Percentiles rank a stretch among this genome's conserved stretches.
These are phyloP conservation scores for Chelidonichthys spinosus DNA, from an alignment of 2,797 vertebrate genomes.

Conservation along the genomic window DNA sequence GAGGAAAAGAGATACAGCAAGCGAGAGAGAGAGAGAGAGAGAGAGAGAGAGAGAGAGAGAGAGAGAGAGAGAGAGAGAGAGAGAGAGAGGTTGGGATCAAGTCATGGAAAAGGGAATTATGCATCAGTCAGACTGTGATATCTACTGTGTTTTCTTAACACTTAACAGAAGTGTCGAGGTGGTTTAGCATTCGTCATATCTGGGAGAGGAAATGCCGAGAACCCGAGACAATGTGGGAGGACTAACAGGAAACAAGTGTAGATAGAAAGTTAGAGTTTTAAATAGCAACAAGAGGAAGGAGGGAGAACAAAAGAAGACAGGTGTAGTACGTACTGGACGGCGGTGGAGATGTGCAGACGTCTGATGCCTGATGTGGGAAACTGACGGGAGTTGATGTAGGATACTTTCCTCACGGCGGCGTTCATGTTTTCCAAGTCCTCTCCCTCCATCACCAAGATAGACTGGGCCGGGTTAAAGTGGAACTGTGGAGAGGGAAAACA, in stretches of 20 bases:
- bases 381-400: slow-evolving; percentile 97
- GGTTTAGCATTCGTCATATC: slow-evolving; percentile 24
- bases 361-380: slow-evolving; percentile 92
- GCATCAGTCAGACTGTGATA: slow-evolving; percentile 49
- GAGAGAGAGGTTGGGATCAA: slow-evolving; percentile 30
- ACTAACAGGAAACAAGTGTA: neutral
- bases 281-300: neutral
- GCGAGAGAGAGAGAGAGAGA: neutral
- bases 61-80: slow-evolving; percentile 24
- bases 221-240: neutral
- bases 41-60: neutral
- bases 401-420: slow-evolving; percentile 91
- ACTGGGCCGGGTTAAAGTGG: slow-evolving; percentile 98
- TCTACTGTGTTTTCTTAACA: slow-evolving; percentile 49
- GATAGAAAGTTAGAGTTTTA: neutral
- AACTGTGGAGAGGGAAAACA: slow-evolving; percentile 82
- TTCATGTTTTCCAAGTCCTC: slow-evolving; percentile 95
- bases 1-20: slow-evolving; percentile 33
- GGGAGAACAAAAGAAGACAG: too few relatives aligned
- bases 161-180: slow-evolving; percentile 43
- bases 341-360: slow-evolving; percentile 90
- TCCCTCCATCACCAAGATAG: slow-evolving; percentile 94
- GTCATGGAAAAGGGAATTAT: slow-evolving; percentile 32
- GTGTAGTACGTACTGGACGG: slow-evolving; percentile 89
- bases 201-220: neutral